phyloP scores from a whole-genome alignment of 2,113 vertebrate species.

The Pseudopipra pipra region DNA sequence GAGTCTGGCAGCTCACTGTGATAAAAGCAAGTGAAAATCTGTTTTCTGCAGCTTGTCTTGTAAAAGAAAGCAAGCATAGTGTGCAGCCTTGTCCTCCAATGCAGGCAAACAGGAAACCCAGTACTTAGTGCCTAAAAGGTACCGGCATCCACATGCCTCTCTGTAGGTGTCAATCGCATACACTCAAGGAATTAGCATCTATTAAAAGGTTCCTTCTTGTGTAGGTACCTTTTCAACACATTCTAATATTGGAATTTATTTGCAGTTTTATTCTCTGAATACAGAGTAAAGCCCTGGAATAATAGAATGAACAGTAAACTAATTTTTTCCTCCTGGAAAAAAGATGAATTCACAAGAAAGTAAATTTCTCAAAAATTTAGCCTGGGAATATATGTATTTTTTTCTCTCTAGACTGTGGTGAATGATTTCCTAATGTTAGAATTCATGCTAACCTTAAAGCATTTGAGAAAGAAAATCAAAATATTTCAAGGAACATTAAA shows the following conservation, averaged over 20 bases:
- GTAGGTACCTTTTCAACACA: neutral
- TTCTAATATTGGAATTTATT: neutral
- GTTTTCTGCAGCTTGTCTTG: neutral
- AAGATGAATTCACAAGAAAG: neutral
- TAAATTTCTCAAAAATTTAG: neutral
- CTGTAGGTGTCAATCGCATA: neutral
- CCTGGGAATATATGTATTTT: neutral
- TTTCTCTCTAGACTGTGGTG: neutral
- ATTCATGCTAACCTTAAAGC: neutral
- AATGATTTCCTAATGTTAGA: neutral
- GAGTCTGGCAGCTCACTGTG: neutral
- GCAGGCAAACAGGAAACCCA: neutral
- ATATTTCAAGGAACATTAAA: neutral
- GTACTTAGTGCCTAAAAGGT: neutral
- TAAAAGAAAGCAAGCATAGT: neutral
- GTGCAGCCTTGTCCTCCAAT: neutral
- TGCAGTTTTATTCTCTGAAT: neutral
- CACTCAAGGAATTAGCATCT: neutral
- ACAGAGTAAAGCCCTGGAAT: neutral
- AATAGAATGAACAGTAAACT: neutral
- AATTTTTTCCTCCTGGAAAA: neutral
- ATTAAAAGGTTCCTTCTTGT: neutral
- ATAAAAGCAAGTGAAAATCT: conserved; percentile 5
- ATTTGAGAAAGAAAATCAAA: neutral
- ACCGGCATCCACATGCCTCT: neutral